These are phyloP conservation scores for Atherinomorus stipes DNA, from an alignment of 2,113 vertebrate species.

Conservation along the genomic window DNA sequence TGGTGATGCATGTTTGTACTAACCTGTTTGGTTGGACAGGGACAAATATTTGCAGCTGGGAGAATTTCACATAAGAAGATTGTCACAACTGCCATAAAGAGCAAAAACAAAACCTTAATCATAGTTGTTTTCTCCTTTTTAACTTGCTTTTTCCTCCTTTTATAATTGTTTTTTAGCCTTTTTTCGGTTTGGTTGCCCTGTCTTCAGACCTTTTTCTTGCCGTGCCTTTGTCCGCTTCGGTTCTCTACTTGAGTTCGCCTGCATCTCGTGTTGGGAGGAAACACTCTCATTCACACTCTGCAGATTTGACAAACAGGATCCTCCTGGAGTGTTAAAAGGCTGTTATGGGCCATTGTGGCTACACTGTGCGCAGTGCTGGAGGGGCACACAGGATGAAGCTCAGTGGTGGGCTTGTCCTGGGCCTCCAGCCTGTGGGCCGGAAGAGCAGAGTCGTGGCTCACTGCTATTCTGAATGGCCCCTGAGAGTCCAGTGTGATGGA, in stretches of 20 bases:
- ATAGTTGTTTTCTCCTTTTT: too few relatives aligned
- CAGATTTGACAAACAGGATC: conserved; percentile 59
- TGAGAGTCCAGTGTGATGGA: conserved; percentile 76
- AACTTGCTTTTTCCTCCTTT: not conserved
- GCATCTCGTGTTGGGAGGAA: conserved; percentile 4
- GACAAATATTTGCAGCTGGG: not conserved
- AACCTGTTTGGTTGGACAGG: not conserved
- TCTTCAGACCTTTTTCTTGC: not conserved
- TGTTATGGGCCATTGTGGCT: conserved; percentile 41
- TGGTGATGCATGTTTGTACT: conserved; percentile 3
- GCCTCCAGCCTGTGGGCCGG: conserved; percentile 66
- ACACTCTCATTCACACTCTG: conserved; percentile 35
- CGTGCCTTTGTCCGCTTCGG: not conserved
- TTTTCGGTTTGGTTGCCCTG: not conserved
- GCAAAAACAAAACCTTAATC: not conserved
- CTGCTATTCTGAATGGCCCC: conserved; percentile 67
- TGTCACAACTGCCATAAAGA: not conserved
- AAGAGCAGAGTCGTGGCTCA: conserved; percentile 70
- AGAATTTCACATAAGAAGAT: too few relatives aligned
- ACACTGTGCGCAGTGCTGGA: conserved; percentile 45
- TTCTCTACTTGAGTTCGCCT: conserved; percentile 2
- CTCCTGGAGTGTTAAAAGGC: conserved; percentile 50
- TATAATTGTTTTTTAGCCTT: not conserved
- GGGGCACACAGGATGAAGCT: conserved; percentile 64
- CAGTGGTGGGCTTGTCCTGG: conserved; percentile 66